Evolutionary conservation across 2,113 vertebrate species (phyloP), one percentile per base, ranked within the genome.

Genomic region (Pomatostomus ruficeps): DNA sequence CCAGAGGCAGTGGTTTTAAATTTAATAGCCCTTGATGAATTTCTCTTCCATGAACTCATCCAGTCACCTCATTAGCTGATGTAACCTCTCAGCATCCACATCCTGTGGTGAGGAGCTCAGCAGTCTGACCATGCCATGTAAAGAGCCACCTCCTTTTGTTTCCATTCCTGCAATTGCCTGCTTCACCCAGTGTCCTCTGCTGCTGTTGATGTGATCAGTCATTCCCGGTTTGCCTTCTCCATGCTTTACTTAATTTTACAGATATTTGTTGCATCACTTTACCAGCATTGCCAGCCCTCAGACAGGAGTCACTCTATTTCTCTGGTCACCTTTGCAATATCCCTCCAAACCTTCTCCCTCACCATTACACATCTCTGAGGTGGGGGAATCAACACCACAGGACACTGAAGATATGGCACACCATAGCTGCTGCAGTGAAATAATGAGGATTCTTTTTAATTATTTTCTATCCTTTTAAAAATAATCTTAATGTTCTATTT

Each of bases 1-100:
- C 58, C 58, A 84, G 73, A 94, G 68, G 65, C 89, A 88, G 96
- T 55, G 91, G 94, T 93, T 97, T 96, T 95, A 75, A 80, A 85
- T 91, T 92, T 95, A 95, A 92, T 80, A 90, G 82, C 59, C 51
- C 68, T 83, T 94, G 91, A 91, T 94, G 75, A 65, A 88, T 94
- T 96, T 94, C 91, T 94, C 92, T 92, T 94, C 91, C 90, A 95
- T 96, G 79, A 96, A 97, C 83, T 97, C 96, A 97, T 77, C 72
- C 75, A 93, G 88, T 84, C 95, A 94, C 88, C 85, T 94, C 94
- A 88, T 97, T 93, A 96, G 95, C 91, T 95, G 95, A 96, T 91
- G 92, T 88, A 95, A 97, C 79, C 59, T 95, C 85, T 80, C 59
- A 88, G 82, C 43, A 77, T 77, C 79, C 95, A 94, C 90, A 96